phyloP scores from a whole-genome alignment of 2,888 invertebrate species.

The Macroteleia sp. region DNA sequence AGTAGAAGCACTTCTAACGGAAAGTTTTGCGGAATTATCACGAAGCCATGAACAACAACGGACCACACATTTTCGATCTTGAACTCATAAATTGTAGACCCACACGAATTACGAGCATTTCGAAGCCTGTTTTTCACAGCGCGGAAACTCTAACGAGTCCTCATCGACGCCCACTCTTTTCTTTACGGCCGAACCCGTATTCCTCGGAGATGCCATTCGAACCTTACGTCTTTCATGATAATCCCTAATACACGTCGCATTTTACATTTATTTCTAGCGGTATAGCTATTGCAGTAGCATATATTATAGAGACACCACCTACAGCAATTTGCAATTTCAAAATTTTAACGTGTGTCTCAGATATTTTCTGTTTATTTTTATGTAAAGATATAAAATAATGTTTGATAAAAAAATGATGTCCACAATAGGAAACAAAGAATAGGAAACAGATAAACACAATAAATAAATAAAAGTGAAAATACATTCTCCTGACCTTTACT shows the following conservation, averaged over 20 bases:
- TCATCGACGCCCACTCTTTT: conserved; percentile 47
- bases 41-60: neutral
- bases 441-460: no score
- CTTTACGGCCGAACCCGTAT: conserved; percentile 31
- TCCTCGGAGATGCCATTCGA: conserved; percentile 23
- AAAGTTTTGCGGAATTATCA: conserved; percentile 18
- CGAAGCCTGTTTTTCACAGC: no score
- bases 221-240: conserved; percentile 6
- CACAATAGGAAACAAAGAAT: no score
- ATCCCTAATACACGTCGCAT: neutral
- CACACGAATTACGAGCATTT: conserved; percentile 55
- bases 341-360: no score
- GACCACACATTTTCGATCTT: conserved; percentile 5
- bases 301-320: no score
- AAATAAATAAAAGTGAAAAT: no score
- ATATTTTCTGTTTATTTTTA: no score
- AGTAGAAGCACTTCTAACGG: conserved; percentile 2
- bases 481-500: no score
- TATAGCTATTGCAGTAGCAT: no score
- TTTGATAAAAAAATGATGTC: no score
- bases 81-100: conserved; percentile 9
- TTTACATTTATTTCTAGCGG: neutral
- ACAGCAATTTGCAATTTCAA: no score
- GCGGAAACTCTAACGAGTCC: conserved; percentile 48
- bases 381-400: no score